Evolutionary conservation across 2,797 vertebrate genomes (phyloP).

Genomic region (Tenualosa ilisha): DNA sequence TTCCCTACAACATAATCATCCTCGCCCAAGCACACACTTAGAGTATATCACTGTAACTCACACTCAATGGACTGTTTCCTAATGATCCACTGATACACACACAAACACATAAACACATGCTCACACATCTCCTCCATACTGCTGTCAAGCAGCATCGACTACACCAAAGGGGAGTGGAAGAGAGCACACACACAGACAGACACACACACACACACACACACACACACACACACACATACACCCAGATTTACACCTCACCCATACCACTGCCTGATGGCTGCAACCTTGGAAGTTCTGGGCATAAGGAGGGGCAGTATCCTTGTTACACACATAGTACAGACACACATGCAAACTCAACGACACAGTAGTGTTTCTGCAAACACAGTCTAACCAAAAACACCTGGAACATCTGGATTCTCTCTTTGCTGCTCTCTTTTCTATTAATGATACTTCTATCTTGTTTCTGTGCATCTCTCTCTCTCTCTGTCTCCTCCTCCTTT

Average conservation of each 20-base stretch:
- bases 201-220: background rate
- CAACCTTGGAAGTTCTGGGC: no score
- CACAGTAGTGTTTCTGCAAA: background rate
- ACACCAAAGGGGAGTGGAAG: no score
- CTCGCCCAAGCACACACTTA: background rate
- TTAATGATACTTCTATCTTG: background rate
- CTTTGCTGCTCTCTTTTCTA: background rate
- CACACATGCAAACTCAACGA: background rate
- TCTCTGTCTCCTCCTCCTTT: no score
- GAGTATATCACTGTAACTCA: no score
- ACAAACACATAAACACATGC: background rate
- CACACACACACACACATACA: background rate
- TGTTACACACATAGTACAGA: background rate
- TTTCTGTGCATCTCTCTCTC: no score
- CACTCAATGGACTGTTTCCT: no score
- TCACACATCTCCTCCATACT: background rate
- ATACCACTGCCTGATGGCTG: no score
- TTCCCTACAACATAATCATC: background rate
- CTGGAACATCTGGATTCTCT: no score
- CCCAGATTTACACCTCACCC: background rate
- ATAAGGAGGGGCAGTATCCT: no score
- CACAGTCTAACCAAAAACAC: background rate
- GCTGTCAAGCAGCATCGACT: background rate
- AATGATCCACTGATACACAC: no score
- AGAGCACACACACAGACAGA: background rate